Conservation (phyloP, 2,888 invertebrate genomes). For the Hydrotaea cyrtoneurina region DNA sequence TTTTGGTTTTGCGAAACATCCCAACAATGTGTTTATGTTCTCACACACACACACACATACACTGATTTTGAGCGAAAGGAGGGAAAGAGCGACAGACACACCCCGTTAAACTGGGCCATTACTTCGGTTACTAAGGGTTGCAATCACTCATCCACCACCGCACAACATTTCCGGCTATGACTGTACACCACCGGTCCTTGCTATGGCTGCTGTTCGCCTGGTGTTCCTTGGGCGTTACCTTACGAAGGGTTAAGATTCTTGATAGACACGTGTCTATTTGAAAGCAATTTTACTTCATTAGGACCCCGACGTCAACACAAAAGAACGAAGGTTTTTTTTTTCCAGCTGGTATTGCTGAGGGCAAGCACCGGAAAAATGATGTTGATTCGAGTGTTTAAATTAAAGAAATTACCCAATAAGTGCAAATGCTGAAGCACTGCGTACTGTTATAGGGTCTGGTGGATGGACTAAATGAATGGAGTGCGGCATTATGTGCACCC, state of each 20-base stretch:
- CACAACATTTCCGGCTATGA: not conserved
- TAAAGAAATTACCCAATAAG: slow-evolving; percentile 58
- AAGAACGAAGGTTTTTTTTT: slow-evolving; percentile 26
- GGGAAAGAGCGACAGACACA: slow-evolving; percentile 19
- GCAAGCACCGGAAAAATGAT: not conserved
- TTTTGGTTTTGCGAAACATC: not conserved
- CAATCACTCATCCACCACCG: slow-evolving; percentile 3
- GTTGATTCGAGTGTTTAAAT: slow-evolving; percentile 44
- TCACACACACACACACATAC: not conserved
- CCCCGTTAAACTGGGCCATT: slow-evolving; percentile 23
- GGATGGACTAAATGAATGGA: not conserved
- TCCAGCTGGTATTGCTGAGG: too few species aligned
- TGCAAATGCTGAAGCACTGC: slow-evolving; percentile 61
- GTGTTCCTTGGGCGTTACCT: slow-evolving; percentile 81
- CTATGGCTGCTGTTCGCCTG: slow-evolving; percentile 75
- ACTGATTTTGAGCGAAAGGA: not conserved
- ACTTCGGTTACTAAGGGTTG: slow-evolving; percentile 30
- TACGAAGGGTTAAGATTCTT: slow-evolving; percentile 81
- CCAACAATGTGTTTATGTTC: not conserved
- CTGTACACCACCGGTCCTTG: not conserved
- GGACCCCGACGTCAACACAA: slow-evolving; percentile 12
- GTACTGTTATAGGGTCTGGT: slow-evolving; percentile 31
- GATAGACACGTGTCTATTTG: slow-evolving; percentile 80
- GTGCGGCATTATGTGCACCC: slow-evolving; percentile 8
- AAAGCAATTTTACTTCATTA: slow-evolving; percentile 63